Conservation (phyloP, 2,113 vertebrate species). For the Gobius niger region DNA sequence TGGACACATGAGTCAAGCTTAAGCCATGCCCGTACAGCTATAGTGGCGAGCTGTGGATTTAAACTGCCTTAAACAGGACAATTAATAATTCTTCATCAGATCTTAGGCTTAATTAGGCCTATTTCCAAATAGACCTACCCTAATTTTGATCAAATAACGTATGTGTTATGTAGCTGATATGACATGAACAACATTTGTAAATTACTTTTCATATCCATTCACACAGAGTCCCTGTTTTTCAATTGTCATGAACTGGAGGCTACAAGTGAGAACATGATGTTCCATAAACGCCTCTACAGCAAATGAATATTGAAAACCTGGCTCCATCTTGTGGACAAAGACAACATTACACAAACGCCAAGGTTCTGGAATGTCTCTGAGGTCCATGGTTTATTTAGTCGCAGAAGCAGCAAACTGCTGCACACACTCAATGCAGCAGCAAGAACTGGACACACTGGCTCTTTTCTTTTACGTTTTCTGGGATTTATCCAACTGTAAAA, state of each 20-base stretch:
- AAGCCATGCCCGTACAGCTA: no score
- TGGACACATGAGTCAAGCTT: no score
- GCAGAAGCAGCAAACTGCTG: no score
- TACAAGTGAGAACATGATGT: background rate
- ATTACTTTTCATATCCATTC: no score
- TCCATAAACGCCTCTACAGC: background rate
- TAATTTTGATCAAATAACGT: no score
- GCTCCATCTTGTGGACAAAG: conserved; percentile 44
- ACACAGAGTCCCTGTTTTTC: background rate
- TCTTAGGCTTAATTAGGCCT: no score
- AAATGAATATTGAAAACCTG: background rate
- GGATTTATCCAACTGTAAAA: conserved; percentile 3
- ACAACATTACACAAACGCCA: background rate
- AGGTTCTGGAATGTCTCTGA: background rate
- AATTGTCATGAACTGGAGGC: background rate
- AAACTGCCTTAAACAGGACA: no score
- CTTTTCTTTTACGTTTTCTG: conserved; percentile 4
- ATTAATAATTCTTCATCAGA: no score
- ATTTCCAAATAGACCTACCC: no score
- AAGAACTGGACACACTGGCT: background rate
- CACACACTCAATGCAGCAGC: background rate
- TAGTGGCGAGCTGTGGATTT: no score
- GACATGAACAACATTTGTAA: no score
- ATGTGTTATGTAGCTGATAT: no score
- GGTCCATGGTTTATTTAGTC: background rate